Percentiles rank a stretch among this genome's conserved stretches.
Evolutionary conservation across 2,113 vertebrate species (phyloP).

Genomic region (Sakesphorus luctuosus): DNA sequence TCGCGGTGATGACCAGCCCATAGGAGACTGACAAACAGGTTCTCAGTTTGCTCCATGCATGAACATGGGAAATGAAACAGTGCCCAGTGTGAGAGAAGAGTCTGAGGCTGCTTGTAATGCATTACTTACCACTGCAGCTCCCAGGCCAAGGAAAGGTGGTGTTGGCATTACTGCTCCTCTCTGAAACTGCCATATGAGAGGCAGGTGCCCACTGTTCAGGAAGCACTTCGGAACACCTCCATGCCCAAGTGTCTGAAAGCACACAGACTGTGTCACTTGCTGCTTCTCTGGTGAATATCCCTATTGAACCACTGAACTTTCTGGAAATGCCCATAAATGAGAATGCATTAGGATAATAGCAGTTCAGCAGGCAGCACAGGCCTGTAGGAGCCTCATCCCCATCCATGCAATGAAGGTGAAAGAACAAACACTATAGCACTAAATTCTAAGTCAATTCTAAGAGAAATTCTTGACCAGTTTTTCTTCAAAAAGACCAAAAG

Average conservation of each 20-base stretch:
- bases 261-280: rapidly evolving
- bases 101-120: neutral
- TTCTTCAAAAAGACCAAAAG: neutral
- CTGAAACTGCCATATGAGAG: neutral
- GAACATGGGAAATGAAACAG: neutral
- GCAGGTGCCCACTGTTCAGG: neutral
- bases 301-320: neutral
- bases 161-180: neutral
- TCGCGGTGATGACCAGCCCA: neutral
- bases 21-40: neutral
- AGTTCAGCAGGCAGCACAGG: neutral
- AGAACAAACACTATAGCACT: neutral
- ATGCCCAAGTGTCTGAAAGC: neutral
- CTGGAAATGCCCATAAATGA: neutral
- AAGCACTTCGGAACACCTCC: neutral
- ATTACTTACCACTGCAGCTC: neutral
- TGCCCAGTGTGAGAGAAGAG: neutral
- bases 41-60: neutral
- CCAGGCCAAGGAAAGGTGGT: neutral
- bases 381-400: neutral
- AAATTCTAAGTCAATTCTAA: neutral
- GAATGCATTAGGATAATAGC: neutral
- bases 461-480: neutral
- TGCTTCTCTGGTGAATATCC: neutral
- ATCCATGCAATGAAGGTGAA: rapidly evolving